Evolutionary conservation across 2,113 vertebrate genomes (phyloP).

Genomic region (Bufo gargarizans): DNA sequence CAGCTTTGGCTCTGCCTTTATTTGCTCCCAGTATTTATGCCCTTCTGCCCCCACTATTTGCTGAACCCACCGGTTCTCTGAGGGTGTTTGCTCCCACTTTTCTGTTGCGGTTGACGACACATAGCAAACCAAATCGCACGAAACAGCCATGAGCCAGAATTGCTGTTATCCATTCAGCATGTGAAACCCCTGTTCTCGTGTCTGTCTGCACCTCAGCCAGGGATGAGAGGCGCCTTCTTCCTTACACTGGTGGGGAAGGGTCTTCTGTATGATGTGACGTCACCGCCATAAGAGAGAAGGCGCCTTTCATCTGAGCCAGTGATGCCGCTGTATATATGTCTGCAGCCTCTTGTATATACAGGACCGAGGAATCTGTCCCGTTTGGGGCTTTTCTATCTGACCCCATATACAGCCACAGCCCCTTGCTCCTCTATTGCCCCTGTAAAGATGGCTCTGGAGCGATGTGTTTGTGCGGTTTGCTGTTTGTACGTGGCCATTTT

Average conservation of each 20-base stretch:
- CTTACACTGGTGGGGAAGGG: not conserved
- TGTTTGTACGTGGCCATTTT: conserved; percentile 91
- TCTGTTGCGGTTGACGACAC: conserved; percentile 99
- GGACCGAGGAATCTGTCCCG: not conserved
- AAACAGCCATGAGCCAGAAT: conserved; percentile 71
- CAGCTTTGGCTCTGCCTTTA: not conserved
- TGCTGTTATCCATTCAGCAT: not conserved
- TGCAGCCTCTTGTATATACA: not conserved
- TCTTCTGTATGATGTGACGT: not conserved
- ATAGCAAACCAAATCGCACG: conserved; percentile 91
- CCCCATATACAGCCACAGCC: not conserved
- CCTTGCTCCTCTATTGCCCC: not conserved
- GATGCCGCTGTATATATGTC: not conserved
- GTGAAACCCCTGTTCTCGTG: not conserved
- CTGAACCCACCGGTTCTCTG: conserved; percentile 89
- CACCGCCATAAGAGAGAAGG: not conserved
- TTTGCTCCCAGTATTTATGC: conserved; percentile 46
- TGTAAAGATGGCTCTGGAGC: conserved; percentile 35
- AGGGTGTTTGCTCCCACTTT: conserved; percentile 99
- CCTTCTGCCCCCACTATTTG: conserved; percentile 77
- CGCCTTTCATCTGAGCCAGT: not conserved
- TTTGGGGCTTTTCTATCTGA: not conserved
- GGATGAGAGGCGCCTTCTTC: not conserved
- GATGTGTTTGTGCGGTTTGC: conserved; percentile 91
- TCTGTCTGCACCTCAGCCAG: not conserved